Evolutionary conservation across 2,113 vertebrate species (phyloP).

Genomic region (Ascaphus truei): DNA sequence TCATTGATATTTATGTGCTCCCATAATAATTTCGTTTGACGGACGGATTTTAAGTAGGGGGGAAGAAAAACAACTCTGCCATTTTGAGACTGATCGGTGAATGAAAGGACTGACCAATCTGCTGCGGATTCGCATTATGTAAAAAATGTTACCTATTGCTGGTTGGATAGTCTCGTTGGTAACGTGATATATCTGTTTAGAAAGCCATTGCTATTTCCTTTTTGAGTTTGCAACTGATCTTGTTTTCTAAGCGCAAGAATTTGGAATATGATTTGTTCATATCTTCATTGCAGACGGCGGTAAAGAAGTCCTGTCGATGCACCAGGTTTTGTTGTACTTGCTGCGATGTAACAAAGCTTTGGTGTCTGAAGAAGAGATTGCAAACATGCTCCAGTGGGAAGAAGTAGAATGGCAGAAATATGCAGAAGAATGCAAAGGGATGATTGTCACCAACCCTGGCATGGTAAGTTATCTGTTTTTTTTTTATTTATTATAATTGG

Average conservation of each 20-base stretch:
- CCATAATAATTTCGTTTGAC: no score
- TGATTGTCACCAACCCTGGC: slow-evolving; percentile 96
- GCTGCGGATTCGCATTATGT: no score
- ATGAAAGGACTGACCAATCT: no score
- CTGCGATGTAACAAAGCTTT: slow-evolving; percentile 84
- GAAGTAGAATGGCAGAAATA: slow-evolving; percentile 98
- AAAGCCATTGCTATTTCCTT: neutral
- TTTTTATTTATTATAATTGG: slow-evolving; percentile 44
- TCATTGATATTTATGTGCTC: no score
- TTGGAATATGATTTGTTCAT: slow-evolving; percentile 9
- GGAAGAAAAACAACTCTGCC: no score
- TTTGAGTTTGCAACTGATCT: no score
- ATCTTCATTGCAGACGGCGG: slow-evolving; percentile 76
- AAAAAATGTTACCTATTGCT: no score
- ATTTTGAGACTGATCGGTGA: no score
- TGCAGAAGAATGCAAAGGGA: slow-evolving; percentile 97
- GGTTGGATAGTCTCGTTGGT: neutral
- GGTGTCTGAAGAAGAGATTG: slow-evolving; percentile 94
- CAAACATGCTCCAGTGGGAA: slow-evolving; percentile 97
- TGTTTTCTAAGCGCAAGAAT: neutral
- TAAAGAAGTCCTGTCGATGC: slow-evolving; percentile 97
- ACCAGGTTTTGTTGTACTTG: slow-evolving; percentile 93
- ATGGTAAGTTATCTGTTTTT: slow-evolving; percentile 70
- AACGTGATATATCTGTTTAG: no score
- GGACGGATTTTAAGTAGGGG: no score